These are phyloP conservation scores for Chanos chanos DNA, from an alignment of 2,797 vertebrate genomes.

Conservation along the genomic window DNA sequence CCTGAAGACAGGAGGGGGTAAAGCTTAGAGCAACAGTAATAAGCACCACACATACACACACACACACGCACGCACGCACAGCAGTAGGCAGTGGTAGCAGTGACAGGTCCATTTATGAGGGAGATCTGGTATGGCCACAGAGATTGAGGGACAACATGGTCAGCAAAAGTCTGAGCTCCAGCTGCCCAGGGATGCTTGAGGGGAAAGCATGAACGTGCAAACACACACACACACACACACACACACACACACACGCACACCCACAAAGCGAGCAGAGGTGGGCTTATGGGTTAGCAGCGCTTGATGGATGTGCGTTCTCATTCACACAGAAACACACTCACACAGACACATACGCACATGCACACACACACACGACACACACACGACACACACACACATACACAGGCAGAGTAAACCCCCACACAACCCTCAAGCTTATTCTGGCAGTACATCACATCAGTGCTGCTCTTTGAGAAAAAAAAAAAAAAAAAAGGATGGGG, in stretches of 20 bases:
- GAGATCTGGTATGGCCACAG: constrained; percentile 23
- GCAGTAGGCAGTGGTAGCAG: no score
- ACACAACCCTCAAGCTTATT: constrained; percentile 18
- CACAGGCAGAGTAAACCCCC: no score
- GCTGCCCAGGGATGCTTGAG: constrained; percentile 51
- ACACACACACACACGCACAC: neutral
- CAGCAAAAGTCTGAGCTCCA: constrained; percentile 33
- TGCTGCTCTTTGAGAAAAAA: constrained; percentile 31
- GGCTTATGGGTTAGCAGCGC: no score
- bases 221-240: constrained; percentile 9
- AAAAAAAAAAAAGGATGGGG: constrained; percentile 26
- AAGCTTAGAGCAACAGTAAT: no score
- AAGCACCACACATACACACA: constrained; percentile 18
- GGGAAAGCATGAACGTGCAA: constrained; percentile 42
- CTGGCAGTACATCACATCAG: constrained; percentile 32
- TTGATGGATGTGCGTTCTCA: no score
- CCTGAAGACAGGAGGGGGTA: no score
- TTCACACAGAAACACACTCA: neutral
- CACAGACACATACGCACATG: neutral
- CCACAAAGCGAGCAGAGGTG: no score
- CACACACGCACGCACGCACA: neutral
- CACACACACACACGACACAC: neutral
- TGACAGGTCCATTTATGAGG: no score
- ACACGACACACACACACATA: no score
- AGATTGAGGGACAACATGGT: constrained; percentile 45